These are phyloP conservation scores for Tachyglossus aculeatus DNA, from an alignment of 2,797 vertebrate genomes.

Conservation along the genomic window DNA sequence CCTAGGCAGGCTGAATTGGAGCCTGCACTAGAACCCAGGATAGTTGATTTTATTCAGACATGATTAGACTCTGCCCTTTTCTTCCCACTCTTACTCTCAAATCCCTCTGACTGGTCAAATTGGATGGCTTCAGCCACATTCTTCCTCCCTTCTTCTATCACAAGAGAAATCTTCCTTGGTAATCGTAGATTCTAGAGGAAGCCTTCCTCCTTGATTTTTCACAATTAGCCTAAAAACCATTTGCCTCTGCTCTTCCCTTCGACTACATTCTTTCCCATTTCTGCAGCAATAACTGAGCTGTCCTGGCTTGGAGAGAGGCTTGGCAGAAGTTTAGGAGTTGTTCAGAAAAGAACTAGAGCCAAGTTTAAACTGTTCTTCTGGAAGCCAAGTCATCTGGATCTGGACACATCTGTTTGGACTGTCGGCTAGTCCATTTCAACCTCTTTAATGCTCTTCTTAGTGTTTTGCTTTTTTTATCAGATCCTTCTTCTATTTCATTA, in stretches of 20 bases:
- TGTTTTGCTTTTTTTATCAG: background rate
- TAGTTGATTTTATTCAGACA: too few species aligned
- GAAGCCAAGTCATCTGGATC: accelerated
- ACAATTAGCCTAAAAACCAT: too few species aligned
- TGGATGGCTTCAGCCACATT: too few species aligned
- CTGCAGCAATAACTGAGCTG: background rate
- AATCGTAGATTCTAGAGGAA: too few species aligned
- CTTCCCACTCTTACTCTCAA: too few species aligned
- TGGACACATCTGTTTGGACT: background rate
- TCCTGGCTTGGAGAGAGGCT: background rate
- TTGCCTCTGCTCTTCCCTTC: background rate
- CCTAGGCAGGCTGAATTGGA: too few species aligned
- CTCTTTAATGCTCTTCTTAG: background rate
- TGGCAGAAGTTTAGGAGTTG: background rate
- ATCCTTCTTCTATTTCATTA: accelerated
- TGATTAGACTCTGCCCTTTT: too few species aligned
- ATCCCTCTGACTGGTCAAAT: too few species aligned
- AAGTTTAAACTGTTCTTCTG: background rate
- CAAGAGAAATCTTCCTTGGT: background rate
- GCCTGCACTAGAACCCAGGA: too few species aligned
- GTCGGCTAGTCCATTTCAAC: background rate
- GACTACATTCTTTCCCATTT: accelerated
- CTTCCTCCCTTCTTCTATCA: background rate
- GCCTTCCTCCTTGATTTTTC: too few species aligned
- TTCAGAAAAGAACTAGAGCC: background rate